Percentiles rank a stretch among this genome's conserved stretches.
phyloP scores from a whole-genome alignment of 2,113 vertebrate species.

The Triplophysa siluroides region DNA sequence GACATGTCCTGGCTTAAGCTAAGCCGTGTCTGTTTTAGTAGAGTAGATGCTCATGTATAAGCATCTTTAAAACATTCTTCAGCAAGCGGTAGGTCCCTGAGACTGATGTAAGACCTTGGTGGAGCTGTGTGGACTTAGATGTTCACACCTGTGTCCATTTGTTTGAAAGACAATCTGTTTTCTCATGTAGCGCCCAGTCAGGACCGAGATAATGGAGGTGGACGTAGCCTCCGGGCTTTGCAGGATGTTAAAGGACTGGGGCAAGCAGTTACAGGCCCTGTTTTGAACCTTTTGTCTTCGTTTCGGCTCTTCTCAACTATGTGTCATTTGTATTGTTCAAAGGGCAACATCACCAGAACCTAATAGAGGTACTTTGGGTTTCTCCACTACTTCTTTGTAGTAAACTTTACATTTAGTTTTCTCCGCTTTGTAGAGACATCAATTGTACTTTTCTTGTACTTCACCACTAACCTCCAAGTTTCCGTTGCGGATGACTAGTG shows the following conservation, averaged over 20 bases:
- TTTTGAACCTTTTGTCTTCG: slow-evolving; percentile 16
- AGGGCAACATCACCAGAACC: slow-evolving; percentile 3
- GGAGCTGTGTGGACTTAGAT: slow-evolving; percentile 8
- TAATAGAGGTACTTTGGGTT: slow-evolving; percentile 9
- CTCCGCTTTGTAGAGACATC: neutral
- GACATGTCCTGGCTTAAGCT: too few species aligned
- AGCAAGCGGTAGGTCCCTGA: neutral
- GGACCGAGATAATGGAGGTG: slow-evolving; percentile 32
- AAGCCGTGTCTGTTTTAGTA: neutral
- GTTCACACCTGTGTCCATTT: slow-evolving; percentile 46
- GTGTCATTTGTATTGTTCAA: slow-evolving; percentile 38
- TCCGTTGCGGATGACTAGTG: neutral
- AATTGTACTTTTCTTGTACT: neutral
- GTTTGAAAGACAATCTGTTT: slow-evolving; percentile 43
- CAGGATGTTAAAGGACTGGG: slow-evolving; percentile 28
- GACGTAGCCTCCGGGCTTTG: slow-evolving; percentile 33
- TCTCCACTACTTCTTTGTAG: neutral
- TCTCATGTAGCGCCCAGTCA: slow-evolving; percentile 42
- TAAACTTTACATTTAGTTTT: neutral
- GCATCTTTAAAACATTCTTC: neutral
- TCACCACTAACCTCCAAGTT: too few species aligned
- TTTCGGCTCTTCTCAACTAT: slow-evolving; percentile 27
- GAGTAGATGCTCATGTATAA: neutral
- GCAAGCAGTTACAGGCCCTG: slow-evolving; percentile 47
- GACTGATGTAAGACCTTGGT: neutral